Base-by-base conservation (phyloP, 2,888 invertebrate species). In the Philhelius pedissequus region DNA sequence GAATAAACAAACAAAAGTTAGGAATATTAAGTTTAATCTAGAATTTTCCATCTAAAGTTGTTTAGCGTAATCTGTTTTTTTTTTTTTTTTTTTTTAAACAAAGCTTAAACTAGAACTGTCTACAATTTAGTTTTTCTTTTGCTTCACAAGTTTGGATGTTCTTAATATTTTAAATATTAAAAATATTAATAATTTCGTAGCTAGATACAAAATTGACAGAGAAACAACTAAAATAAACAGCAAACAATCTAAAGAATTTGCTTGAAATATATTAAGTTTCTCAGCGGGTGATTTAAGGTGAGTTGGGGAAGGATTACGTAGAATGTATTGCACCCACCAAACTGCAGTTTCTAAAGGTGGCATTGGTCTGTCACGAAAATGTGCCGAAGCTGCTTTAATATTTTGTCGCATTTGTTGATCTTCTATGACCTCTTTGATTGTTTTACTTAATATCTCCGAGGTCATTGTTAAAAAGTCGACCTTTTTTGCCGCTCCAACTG, bases 241-340 rank as follows among this genome's bases (percentile, higher is more conserved):
- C 7, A 87, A 9, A 6, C 86, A 73, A 86, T 93, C 93, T 9
- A 92, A 86, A 4, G 92, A 89, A 38, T 91, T 88, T 52, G 92
- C 91, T 84, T 91, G 89, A 83, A 92, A 92, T 43, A 91, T 89
- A 0, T 92, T 92, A 89, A 93, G 89, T 48, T 91, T 90, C 4
- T 91, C 86, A 90, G 62, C 92, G 15, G 92, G 91, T 8, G 93
- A 90, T 50, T 73, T 73, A 5, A 93, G 90, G 89, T 94, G 93
- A 13, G 89, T 90, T 0, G 93, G 93, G 0, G 93, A 93, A 7
- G 90, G 90, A n/a, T 93, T 93, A 11, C 92, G 89, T 0, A 93
- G 92, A 0, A 94, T 92, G 87, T 94, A 93, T 87, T 94, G 94
- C n/a, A 93, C 92, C 94, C 94, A 94, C 89, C 93, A 93, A 1